These are phyloP conservation scores for Dolomedes plantarius DNA, from an alignment of 2,888 invertebrate species.

Conservation along the genomic window DNA sequence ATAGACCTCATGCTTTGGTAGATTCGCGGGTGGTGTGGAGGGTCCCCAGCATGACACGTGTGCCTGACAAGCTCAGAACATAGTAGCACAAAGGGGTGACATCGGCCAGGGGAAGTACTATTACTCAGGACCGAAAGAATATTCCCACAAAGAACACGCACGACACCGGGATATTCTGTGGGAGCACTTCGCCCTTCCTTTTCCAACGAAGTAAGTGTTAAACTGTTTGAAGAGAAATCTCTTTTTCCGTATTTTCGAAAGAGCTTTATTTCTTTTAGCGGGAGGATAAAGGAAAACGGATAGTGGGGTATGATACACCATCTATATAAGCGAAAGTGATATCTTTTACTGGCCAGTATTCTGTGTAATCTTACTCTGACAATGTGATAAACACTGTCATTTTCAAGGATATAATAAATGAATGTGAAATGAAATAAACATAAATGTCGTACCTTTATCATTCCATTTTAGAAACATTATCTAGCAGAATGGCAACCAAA, in stretches of 20 bases:
- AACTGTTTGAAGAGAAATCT: neutral
- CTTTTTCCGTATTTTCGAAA: neutral
- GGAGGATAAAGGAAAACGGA: too few species aligned
- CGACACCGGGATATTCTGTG: neutral
- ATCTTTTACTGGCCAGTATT: too few species aligned
- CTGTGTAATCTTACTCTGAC: too few species aligned
- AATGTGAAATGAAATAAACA: too few species aligned
- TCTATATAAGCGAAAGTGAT: too few species aligned
- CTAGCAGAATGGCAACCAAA: too few species aligned
- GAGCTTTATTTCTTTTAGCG: too few species aligned
- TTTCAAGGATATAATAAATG: too few species aligned
- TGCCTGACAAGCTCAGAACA: neutral
- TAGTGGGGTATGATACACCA: too few species aligned
- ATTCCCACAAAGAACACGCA: neutral
- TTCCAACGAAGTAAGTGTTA: neutral
- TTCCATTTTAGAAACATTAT: too few species aligned
- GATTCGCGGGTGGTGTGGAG: constrained; percentile 1
- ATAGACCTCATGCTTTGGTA: constrained; percentile 31
- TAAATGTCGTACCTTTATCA: too few species aligned
- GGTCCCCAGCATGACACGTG: neutral
- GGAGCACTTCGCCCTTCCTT: constrained; percentile 6
- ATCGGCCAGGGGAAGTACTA: neutral
- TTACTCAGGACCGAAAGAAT: neutral
- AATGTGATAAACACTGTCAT: too few species aligned
- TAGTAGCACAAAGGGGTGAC: neutral